These are phyloP conservation scores for Neomonachus schauinslandi DNA, from an alignment of 2,113 vertebrate species.

Conservation along the genomic window DNA sequence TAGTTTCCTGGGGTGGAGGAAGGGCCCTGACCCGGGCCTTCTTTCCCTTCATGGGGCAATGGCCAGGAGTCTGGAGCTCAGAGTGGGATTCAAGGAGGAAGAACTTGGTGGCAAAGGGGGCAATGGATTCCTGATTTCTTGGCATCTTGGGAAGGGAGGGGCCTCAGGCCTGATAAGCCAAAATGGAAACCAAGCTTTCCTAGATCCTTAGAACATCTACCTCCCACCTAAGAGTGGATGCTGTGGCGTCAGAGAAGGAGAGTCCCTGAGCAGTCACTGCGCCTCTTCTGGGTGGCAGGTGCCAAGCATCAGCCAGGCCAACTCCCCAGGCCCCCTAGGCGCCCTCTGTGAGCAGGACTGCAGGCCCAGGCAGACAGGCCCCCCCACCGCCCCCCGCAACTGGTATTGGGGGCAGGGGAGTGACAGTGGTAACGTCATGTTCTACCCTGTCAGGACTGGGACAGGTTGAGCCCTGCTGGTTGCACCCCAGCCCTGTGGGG, in stretches of 20 bases:
- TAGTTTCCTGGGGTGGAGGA: neutral
- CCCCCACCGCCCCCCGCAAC: neutral
- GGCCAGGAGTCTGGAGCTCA: neutral
- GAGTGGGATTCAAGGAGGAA: neutral
- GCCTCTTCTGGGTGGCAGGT: neutral
- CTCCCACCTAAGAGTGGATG: neutral
- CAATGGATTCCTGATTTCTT: neutral
- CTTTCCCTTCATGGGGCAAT: neutral
- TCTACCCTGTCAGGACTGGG: conserved; percentile 47
- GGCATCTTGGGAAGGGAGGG: neutral
- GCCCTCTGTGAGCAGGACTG: neutral
- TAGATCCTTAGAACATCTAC: neutral
- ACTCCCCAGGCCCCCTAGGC: neutral
- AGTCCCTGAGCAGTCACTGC: neutral
- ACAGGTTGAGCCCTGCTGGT: conserved; percentile 69
- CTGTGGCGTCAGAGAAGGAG: neutral
- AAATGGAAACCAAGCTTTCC: neutral
- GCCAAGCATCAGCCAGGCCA: neutral
- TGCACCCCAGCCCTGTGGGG: conserved; percentile 63
- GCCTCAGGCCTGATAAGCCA: neutral
- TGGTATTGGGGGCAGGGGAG: neutral
- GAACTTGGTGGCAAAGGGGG: neutral
- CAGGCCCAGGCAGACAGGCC: neutral
- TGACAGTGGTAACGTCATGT: conserved; percentile 4
- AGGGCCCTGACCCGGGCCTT: neutral